Base-by-base conservation (phyloP, 53 echinoderm and acorn worm genomes). In the Echinometra lucunter region DNA sequence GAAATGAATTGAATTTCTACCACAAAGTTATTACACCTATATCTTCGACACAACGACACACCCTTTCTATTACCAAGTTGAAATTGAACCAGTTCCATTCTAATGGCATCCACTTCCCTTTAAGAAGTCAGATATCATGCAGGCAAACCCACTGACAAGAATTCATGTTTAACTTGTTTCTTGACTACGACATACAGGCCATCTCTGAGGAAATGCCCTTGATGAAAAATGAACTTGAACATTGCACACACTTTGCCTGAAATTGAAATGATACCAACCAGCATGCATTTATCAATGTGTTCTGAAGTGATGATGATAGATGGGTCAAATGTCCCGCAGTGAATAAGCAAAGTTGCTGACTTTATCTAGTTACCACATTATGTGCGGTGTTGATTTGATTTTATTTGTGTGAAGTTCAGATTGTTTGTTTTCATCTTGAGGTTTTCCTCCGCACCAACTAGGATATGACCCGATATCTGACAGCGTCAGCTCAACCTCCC, bases 321-420 rank as follows among this genome's bases (percentile, higher is more conserved):
- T 16, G 21, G 78, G 78, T 78, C 78, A 78, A 40, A 78, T 78
- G 19, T 78, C 78, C 78, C 38, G 78, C 42, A 30, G 78, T 17
- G 74, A 38, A 16, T 74, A 74, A 74, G 74, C 74, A 74, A 37
- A 37, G 37, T 38, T 74, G 38, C 74, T 74, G 74, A 74, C 74
- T 78, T 42, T 42, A 78, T 42, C 42, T 42, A 78, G 78, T 78
- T 75, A 75, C 4, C 37, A 19, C 78, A 21, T 78, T 42, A 78
- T 18, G 6, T 42, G 78, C 38, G 78, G 78, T 42, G 78, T 78
- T 78, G 78, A 78, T 40, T 78, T 78, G 78, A 78, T 78, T 40
- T 78, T 19, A 19, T 78, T 40, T 42, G 23, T 69, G 75, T 42
- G 42, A 78, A 78, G 21, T 78, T 78, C 38, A 78, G 42, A 30